Evolutionary conservation across 2,113 vertebrate genomes (phyloP).

Genomic region (Hylia prasina): DNA sequence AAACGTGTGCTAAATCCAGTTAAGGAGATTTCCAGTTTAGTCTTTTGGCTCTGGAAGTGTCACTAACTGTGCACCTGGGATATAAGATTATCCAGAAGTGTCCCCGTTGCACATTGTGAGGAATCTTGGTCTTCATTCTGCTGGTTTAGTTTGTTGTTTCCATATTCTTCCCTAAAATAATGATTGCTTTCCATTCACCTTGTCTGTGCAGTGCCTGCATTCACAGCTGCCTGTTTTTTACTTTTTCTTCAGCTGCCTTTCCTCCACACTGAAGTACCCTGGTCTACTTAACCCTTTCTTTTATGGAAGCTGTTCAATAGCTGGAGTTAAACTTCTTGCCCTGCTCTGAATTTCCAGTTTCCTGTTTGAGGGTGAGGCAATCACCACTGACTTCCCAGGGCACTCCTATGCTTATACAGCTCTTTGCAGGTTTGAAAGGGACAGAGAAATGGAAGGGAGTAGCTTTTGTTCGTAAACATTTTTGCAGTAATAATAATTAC

Average conservation of each 20-base stretch:
- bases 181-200: neutral
- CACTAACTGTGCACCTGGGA: neutral
- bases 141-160: neutral
- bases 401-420: neutral
- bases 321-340: neutral
- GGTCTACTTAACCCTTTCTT: neutral
- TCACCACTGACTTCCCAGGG: neutral
- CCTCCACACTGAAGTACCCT: neutral
- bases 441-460: neutral
- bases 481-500: neutral
- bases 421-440: neutral
- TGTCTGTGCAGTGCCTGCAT: neutral
- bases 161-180: neutral
- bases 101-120: neutral
- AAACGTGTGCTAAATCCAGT: neutral
- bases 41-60: neutral
- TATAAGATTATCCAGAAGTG: neutral
- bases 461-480: neutral
- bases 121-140: neutral
- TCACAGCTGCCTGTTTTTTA: neutral
- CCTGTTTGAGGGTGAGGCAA: neutral
- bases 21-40: neutral
- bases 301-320: neutral
- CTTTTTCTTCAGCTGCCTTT: neutral
- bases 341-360: neutral